Evolutionary conservation across 2,113 vertebrate species (phyloP), one percentile per base, ranked within the genome.

Genomic region (Benitochromis conjunctus): DNA sequence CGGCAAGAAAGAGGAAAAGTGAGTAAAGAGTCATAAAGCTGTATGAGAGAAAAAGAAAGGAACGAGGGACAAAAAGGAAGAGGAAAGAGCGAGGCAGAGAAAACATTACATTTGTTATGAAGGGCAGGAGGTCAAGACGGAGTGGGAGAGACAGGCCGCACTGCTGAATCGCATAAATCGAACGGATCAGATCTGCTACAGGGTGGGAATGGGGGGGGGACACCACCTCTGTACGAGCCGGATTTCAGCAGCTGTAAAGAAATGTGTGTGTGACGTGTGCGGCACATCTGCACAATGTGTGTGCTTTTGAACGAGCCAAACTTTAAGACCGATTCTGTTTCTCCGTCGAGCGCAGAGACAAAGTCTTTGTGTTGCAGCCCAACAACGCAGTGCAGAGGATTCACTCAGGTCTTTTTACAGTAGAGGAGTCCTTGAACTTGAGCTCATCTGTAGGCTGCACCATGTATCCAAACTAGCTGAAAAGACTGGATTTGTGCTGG

Each of bases 181-280:
- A 92, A 89, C 12, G 16, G 80, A 74, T 91, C 84, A 62, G 87
- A 78, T 91, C 88, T 88, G 83, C 89, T 84, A 87, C 80, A 54
- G 19, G 34, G 14, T 6, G 19, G 34, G 26, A 26, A 26, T 26
- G 18, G 83, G 79, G 51, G 21, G 1, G 81, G 80, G 66, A n/a
- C 34, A 8, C 19, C 58, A 86, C 71, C 18, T 60, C 14, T 84
- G 19, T 60, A 56, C 2, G 6, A 29, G 36, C 78, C 56, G 29
- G 31, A 26, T 54, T 76, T 87, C 69, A 56, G 56, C 21, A 11
- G 71, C 26, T 31, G 11, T n/a, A 64, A 26, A 64, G 31, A n/a
- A 26, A 54, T 24, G 48, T 71, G 57, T 13, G 29, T 14, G 16
- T 71, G 82, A n/a, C 2, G 29, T 48, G 58, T 51, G 24, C 1